Evolutionary conservation across 1,140 invertebrate genomes (phyloP).

Genomic region (Tetragnatha versicolor): DNA sequence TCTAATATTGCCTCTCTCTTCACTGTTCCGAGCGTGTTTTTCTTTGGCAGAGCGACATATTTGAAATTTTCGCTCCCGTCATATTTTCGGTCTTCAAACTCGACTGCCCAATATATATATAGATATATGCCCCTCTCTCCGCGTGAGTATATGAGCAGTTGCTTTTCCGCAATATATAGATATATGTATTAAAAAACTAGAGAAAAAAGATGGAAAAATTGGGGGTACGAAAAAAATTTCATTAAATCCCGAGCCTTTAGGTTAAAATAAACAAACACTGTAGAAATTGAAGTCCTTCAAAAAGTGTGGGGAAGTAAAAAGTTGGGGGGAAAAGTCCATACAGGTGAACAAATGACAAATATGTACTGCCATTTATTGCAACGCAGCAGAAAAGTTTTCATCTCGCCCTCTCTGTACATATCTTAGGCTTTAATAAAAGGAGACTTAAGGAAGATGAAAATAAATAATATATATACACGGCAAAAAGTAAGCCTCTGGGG

Average conservation of each 20-base stretch:
- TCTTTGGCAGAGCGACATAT: neutral
- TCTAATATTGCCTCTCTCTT: neutral
- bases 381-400: conserved; percentile 21
- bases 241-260: conserved; percentile 27
- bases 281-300: neutral
- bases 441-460: neutral
- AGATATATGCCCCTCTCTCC: neutral
- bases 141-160: too few relatives aligned
- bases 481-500: neutral
- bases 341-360: conserved; percentile 6
- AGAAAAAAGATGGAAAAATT: too few relatives aligned
- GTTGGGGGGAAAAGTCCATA: neutral
- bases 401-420: neutral
- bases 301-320: neutral
- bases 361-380: conserved; percentile 18
- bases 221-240: conserved; percentile 18
- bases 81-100: neutral
- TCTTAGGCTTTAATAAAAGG: conserved; percentile 10
- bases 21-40: neutral
- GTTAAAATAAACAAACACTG: conserved; percentile 35
- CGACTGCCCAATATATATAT: neutral
- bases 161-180: too few relatives aligned
- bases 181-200: too few relatives aligned
- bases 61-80: conserved; percentile 2
- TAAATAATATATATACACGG: neutral